Evolutionary conservation across 2,888 invertebrate species (phyloP).

Genomic region (Drosophila siamana): DNA sequence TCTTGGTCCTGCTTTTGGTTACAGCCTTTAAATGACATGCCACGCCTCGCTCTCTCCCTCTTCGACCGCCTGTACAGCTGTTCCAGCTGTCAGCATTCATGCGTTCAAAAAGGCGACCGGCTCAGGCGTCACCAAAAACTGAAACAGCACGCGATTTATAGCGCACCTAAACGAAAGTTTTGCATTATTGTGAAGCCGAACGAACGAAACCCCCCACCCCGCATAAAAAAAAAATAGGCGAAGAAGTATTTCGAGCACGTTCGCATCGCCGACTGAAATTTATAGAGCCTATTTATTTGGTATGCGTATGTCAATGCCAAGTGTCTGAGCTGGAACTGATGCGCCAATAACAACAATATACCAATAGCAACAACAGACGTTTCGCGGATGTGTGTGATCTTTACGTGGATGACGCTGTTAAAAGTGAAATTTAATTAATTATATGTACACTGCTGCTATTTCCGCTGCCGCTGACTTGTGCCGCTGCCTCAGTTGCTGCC

Average conservation of each 20-base stretch:
- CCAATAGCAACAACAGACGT: slow-evolving; percentile 22
- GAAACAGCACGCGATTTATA: slow-evolving; percentile 74
- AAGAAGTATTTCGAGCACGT: slow-evolving; percentile 68
- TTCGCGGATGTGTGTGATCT: slow-evolving; percentile 67
- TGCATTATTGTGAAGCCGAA: slow-evolving; percentile 35
- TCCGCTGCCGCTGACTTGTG: slow-evolving; percentile 1
- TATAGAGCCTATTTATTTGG: slow-evolving; percentile 66
- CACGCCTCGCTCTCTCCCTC: slow-evolving; percentile 54
- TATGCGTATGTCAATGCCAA: slow-evolving; percentile 75
- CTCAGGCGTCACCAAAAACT: slow-evolving; percentile 48
- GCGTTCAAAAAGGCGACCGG: slow-evolving; percentile 48
- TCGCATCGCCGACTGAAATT: slow-evolving; percentile 46
- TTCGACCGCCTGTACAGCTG: slow-evolving; percentile 46
- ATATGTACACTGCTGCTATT: slow-evolving; percentile 44
- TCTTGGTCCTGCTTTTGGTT: slow-evolving; percentile 47
- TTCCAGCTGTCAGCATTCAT: slow-evolving; percentile 75
- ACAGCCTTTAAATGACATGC: slow-evolving; percentile 70
- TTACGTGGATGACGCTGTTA: slow-evolving; percentile 43
- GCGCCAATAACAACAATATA: slow-evolving; percentile 29
- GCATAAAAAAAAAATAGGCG: background rate
- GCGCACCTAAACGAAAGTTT: slow-evolving; percentile 68
- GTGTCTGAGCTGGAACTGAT: slow-evolving; percentile 34
- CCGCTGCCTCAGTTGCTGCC: background rate
- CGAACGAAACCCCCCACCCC: no score
- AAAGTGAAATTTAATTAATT: slow-evolving; percentile 77